These are phyloP conservation scores for Rhincodon typus DNA, from an alignment of 2,797 vertebrate genomes.

Conservation along the genomic window DNA sequence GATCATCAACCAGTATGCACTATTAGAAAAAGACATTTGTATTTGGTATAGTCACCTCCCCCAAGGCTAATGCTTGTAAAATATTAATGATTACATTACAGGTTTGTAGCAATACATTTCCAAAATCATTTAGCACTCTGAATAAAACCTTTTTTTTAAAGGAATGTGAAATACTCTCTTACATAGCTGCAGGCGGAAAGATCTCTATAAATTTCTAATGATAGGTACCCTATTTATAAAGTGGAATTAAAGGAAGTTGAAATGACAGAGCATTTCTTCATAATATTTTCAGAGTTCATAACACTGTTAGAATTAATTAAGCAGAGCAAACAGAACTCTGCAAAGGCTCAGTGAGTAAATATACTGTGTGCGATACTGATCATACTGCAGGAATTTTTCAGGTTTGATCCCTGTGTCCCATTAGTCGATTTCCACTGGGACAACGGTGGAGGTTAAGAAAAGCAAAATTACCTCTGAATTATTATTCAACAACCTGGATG, in stretches of 20 bases:
- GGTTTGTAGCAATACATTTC: not conserved
- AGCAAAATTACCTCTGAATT: not conserved
- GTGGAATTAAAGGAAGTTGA: not conserved
- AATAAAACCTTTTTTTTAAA: not conserved
- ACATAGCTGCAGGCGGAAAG: constrained; percentile 2
- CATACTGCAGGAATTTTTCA: not conserved
- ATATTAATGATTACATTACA: constrained; percentile 22
- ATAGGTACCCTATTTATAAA: not conserved
- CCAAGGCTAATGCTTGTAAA: constrained; percentile 12
- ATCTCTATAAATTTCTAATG: not conserved
- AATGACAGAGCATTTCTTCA: not conserved
- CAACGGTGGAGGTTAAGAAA: not conserved
- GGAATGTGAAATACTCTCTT: not conserved
- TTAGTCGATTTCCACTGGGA: not conserved
- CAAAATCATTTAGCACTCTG: not conserved
- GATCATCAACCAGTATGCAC: not conserved
- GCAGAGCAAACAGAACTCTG: not conserved
- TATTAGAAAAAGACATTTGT: not conserved
- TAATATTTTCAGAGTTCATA: not conserved
- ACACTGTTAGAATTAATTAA: not conserved
- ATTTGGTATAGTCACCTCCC: not conserved
- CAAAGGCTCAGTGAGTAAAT: not conserved
- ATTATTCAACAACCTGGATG: not conserved
- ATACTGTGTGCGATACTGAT: not conserved
- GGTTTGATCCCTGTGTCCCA: not conserved